Percentiles rank a stretch among this genome's conserved stretches.
Evolutionary conservation across 1,140 invertebrate species (phyloP).

Genomic region (Drosophila azteca): DNA sequence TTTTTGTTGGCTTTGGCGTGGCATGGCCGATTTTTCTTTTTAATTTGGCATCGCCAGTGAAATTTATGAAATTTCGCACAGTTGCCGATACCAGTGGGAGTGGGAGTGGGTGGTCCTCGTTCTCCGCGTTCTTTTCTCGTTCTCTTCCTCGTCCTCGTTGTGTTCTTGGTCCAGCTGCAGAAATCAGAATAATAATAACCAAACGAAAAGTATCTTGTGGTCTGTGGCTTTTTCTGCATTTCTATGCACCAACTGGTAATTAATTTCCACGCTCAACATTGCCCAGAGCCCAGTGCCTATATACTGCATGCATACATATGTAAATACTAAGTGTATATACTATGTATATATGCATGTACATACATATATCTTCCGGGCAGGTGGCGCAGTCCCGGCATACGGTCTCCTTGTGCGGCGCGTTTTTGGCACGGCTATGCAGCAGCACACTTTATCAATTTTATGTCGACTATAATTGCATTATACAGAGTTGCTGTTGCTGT

Average conservation of each 20-base stretch:
- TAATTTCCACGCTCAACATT: constrained; percentile 39
- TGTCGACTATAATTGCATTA: constrained; percentile 77
- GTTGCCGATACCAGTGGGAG: constrained; percentile 34
- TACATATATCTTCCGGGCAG: too few species aligned
- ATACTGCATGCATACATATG: too few species aligned
- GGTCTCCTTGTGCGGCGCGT: constrained; percentile 4
- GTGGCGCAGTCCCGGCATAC: too few species aligned
- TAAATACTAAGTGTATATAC: too few species aligned
- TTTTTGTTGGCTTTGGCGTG: constrained; percentile 53
- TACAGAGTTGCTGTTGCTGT: constrained; percentile 43
- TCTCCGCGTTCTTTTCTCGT: too few species aligned
- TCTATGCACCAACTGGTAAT: constrained; percentile 56
- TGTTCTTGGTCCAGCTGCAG: background rate
- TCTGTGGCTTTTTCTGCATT: constrained; percentile 27
- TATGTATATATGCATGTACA: too few species aligned
- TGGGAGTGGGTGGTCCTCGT: too few species aligned
- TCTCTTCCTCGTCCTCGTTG: too few species aligned
- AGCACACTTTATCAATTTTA: constrained; percentile 74
- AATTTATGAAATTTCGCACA: constrained; percentile 70
- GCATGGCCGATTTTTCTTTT: constrained; percentile 51
- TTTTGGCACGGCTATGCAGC: constrained; percentile 36
- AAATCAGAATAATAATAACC: constrained; percentile 11
- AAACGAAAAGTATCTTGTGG: constrained; percentile 46
- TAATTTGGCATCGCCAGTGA: constrained; percentile 47
- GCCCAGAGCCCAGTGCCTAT: constrained; percentile 7